These are phyloP conservation scores for Drosophila seguyi DNA, from an alignment of 1,140 invertebrate species.

Conservation along the genomic window DNA sequence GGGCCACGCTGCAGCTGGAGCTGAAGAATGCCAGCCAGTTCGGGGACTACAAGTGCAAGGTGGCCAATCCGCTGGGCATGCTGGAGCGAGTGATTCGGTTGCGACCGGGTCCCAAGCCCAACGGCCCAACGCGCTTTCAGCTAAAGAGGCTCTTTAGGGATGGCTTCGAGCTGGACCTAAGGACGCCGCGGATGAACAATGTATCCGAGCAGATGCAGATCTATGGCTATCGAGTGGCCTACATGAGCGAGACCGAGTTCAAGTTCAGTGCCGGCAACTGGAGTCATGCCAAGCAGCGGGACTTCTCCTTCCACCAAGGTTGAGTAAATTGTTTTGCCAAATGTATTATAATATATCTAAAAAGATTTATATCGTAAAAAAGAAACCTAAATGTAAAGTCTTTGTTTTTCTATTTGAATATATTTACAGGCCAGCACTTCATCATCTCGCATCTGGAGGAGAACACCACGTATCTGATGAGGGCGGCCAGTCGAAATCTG, in stretches of 20 bases:
- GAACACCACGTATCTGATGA: slow-evolving; percentile 84
- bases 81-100: slow-evolving; percentile 86
- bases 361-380: too few species aligned
- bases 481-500: slow-evolving; percentile 83
- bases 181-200: slow-evolving; percentile 64
- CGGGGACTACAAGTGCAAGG: slow-evolving; percentile 87
- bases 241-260: slow-evolving; percentile 77
- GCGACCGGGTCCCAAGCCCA: slow-evolving; percentile 86
- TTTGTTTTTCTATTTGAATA: background rate
- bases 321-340: slow-evolving; percentile 16
- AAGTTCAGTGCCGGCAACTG: slow-evolving; percentile 79
- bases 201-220: slow-evolving; percentile 79
- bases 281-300: slow-evolving; percentile 75
- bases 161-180: slow-evolving; percentile 85
- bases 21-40: slow-evolving; percentile 85
- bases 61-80: slow-evolving; percentile 86
- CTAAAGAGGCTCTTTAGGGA: slow-evolving; percentile 78
- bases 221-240: slow-evolving; percentile 79
- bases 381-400: too few species aligned
- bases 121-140: slow-evolving; percentile 81
- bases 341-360: background rate
- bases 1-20: slow-evolving; percentile 85
- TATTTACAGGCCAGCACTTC: slow-evolving; percentile 75
- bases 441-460: slow-evolving; percentile 69
- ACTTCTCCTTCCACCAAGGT: slow-evolving; percentile 79